These are phyloP conservation scores for Sminthopsis crassicaudata DNA, from an alignment of 2,113 vertebrate species.

Conservation along the genomic window DNA sequence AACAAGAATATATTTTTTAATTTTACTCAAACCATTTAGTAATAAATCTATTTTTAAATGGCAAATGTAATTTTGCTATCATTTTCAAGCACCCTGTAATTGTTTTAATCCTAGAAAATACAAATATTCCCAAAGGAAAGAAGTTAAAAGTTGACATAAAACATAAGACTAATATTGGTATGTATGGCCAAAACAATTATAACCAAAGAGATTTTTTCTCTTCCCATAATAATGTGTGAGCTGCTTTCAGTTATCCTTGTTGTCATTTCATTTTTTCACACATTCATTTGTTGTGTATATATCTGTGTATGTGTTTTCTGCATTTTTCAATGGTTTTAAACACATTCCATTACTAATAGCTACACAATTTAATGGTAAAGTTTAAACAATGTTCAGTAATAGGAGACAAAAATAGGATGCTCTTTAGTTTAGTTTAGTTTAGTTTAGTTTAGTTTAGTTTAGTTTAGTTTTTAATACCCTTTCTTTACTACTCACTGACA, in stretches of 20 bases:
- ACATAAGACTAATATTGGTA: not conserved
- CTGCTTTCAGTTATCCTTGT: slow-evolving; percentile 1
- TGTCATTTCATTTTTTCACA: slow-evolving; percentile 13
- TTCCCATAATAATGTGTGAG: not conserved
- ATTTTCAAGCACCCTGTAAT: not conserved
- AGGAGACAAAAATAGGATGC: too few species aligned
- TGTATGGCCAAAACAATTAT: too few species aligned
- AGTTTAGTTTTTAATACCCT: too few species aligned
- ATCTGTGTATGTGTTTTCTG: too few species aligned
- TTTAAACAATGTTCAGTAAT: too few species aligned
- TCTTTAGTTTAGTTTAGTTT: too few species aligned
- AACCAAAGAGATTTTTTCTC: not conserved
- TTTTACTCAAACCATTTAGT: not conserved
- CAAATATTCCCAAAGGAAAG: not conserved
- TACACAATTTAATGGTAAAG: too few species aligned
- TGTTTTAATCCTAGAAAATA: not conserved
- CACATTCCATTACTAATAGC: too few species aligned
- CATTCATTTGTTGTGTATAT: too few species aligned
- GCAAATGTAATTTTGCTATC: not conserved
- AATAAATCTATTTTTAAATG: not conserved
- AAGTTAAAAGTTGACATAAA: not conserved
- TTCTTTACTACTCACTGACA: not conserved
- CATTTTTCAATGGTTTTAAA: too few species aligned
- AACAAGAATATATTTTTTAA: too few species aligned
- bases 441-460: too few species aligned